A percentile compares a stretch with the other conserved stretches of the same genome.
Conservation (phyloP, 2,113 vertebrate genomes). For the Electrona antarctica region DNA sequence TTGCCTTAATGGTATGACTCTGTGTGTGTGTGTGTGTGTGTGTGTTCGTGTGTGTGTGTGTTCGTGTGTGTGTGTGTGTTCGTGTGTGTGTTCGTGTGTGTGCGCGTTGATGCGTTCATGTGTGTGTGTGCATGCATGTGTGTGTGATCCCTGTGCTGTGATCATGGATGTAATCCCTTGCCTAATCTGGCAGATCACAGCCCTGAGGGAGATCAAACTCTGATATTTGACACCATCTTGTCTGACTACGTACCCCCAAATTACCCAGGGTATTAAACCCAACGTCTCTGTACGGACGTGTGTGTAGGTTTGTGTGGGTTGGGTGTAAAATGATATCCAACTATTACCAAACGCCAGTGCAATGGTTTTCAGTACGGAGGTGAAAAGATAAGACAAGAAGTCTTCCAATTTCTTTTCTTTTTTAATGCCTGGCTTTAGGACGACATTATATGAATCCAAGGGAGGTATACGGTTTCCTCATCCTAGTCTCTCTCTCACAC, state of each 20-base stretch:
- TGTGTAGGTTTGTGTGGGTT: not conserved
- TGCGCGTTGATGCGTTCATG: not conserved
- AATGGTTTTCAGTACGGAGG: not conserved
- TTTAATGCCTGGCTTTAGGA: conserved; percentile 24
- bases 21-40: conserved; percentile 13
- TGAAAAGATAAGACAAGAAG: not conserved
- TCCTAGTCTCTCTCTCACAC: conserved; percentile 36
- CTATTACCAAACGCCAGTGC: not conserved
- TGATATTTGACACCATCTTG: conserved; percentile 50
- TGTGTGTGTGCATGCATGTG: not conserved
- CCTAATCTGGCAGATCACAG: conserved; percentile 59
- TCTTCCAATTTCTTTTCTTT: not conserved
- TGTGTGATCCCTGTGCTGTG: conserved; percentile 2
- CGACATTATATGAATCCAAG: conserved; percentile 11
- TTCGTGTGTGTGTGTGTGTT: not conserved
- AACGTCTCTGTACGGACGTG: too few species aligned
- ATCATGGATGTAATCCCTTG: conserved; percentile 51
- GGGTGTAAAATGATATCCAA: not conserved
- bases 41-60: conserved; percentile 16
- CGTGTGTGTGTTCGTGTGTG: not conserved
- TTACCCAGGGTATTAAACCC: conserved; percentile 26
- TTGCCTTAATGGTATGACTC: not conserved
- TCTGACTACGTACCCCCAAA: conserved; percentile 39
- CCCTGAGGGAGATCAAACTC: conserved; percentile 42
- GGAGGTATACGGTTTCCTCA: conserved; percentile 35